Conservation (phyloP, 2,888 invertebrate species). For the Polietes domitor region DNA sequence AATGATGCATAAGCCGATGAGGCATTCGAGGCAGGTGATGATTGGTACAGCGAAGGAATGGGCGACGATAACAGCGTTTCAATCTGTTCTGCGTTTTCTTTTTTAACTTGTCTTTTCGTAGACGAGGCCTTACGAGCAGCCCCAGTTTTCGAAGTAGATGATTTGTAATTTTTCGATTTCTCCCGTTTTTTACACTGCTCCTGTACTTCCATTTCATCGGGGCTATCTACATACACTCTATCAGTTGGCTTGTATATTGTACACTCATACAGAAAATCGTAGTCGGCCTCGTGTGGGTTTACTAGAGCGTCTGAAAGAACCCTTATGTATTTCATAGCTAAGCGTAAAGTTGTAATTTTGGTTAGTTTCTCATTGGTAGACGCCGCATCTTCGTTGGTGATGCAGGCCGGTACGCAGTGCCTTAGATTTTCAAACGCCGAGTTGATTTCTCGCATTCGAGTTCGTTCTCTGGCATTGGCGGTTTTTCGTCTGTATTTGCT, state of each 20-base stretch:
- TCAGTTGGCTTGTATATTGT: conserved; percentile 39
- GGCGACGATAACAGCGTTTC: conserved; percentile 10
- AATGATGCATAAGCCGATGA: conserved; percentile 70
- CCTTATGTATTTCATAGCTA: conserved; percentile 94
- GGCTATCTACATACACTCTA: conserved; percentile 41
- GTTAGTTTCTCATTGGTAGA: conserved; percentile 90
- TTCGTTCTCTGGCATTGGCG: conserved; percentile 93
- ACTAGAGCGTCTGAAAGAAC: conserved; percentile 86
- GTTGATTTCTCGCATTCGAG: conserved; percentile 95
- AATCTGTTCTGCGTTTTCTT: conserved; percentile 66
- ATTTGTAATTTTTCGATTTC: conserved; percentile 25
- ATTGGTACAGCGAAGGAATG: conserved; percentile 48
- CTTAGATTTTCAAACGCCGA: conserved; percentile 92
- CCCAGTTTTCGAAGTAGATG: neutral
- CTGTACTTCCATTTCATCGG: conserved; percentile 30
- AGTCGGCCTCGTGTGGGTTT: conserved; percentile 79
- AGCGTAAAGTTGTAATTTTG: conserved; percentile 92
- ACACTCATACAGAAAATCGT: conserved; percentile 64
- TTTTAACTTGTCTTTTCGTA: conserved; percentile 58
- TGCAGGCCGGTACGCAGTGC: conserved; percentile 86
- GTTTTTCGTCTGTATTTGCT: conserved; percentile 95
- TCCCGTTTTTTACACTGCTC: neutral
- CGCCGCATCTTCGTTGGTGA: conserved; percentile 75
- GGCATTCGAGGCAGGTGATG: conserved; percentile 65
- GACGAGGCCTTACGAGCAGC: conserved; percentile 49